Evolutionary conservation across 2,888 invertebrate species (phyloP), one percentile per base, ranked within the genome.

Genomic region (Arrhopalites spinosus): DNA sequence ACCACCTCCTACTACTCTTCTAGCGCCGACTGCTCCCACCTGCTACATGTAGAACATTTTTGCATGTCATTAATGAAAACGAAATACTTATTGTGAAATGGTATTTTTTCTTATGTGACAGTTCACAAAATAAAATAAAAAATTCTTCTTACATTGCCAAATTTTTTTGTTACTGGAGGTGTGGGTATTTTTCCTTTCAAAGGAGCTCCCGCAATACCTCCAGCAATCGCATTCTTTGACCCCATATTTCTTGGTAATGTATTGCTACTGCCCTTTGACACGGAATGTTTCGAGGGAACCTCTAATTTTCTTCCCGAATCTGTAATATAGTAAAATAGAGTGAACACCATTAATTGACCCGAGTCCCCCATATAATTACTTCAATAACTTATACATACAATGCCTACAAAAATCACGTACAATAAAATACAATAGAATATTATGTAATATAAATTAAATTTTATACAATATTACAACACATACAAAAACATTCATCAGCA

Each of bases 171-270:
- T 11, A 78, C 80, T 11, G 80, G 81, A 53, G 82, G 82, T 56
- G 82, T 81, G 15, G 78, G 68, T 59, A 78, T 74, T 70, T 77
- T 78, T 36, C 79, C 81, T 36, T 36, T 36, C 11, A 36, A 36
- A 36, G 78, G 76, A 20, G 43, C 72, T 1, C 30, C 63, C 2
- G 47, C 67, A 15, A 36, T 45, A 13, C 20, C n/a, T 7, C 36
- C 61, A 47, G n/a, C 45, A 13, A 17, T 20, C 25, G 63, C 15
- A 63, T 61, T 63, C 27, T 72, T 85, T 7, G 89, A 89, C 63
- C 94, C 94, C 90, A 94, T 92, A 74, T 92, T 94, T 73, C 94
- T 88, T 0, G 95, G 95, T 79, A 95, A 87, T 1, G 94, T 95
- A 87, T 93, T 93, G 68, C 93, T 93, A 86, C 94, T 94, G 85